A percentile compares a stretch with the other conserved stretches of the same genome.
These are phyloP conservation scores for Echiichthys vipera DNA, from an alignment of 2,797 vertebrate species.

Conservation along the genomic window DNA sequence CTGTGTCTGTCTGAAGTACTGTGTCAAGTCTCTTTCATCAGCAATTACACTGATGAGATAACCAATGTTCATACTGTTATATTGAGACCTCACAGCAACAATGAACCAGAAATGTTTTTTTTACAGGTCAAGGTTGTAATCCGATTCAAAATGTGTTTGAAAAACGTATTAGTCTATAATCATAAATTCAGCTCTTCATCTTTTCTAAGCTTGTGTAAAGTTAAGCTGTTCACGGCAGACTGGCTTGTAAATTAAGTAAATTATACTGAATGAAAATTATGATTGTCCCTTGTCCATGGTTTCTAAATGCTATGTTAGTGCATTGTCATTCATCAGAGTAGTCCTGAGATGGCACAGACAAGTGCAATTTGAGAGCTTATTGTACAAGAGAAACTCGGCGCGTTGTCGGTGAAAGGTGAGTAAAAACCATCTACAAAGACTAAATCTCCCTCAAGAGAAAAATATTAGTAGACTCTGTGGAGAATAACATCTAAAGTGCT, in stretches of 20 bases:
- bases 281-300: slow-evolving; percentile 36
- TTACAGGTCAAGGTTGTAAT: slow-evolving; percentile 61
- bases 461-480: slow-evolving; percentile 35
- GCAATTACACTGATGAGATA: slow-evolving; percentile 59
- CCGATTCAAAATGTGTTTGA: slow-evolving; percentile 61
- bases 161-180: slow-evolving; percentile 66
- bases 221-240: slow-evolving; percentile 52
- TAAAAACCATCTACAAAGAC: slow-evolving; percentile 29
- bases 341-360: slow-evolving; percentile 35
- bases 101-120: slow-evolving; percentile 38
- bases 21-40: slow-evolving; percentile 41
- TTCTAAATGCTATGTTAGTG: slow-evolving; percentile 61
- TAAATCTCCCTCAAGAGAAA: slow-evolving; percentile 35
- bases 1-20: slow-evolving; percentile 36
- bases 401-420: slow-evolving; percentile 47
- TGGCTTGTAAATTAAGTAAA: slow-evolving; percentile 63
- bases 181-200: slow-evolving; percentile 54
- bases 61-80: slow-evolving; percentile 35
- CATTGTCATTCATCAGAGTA: slow-evolving; percentile 41
- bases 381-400: slow-evolving; percentile 20
- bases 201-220: slow-evolving; percentile 47
- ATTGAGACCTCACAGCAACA: slow-evolving; percentile 47
- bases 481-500: slow-evolving; percentile 24
- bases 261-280: slow-evolving; percentile 63
- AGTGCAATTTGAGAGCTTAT: slow-evolving; percentile 52